Percentiles rank a stretch among this genome's conserved stretches.
These are phyloP conservation scores for Dioctria rufipes DNA, from an alignment of 2,888 invertebrate species.

Conservation along the genomic window DNA sequence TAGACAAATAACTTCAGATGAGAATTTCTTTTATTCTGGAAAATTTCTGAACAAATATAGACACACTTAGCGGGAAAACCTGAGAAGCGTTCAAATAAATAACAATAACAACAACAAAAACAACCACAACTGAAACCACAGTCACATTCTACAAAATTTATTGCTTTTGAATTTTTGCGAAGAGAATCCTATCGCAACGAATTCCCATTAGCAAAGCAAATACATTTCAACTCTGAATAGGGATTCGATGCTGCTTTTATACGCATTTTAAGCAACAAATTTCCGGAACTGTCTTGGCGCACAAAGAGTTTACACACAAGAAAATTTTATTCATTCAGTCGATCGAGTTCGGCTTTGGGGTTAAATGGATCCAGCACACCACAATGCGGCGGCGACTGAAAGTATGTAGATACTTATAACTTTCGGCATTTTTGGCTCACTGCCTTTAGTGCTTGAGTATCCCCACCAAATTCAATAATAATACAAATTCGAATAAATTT, in stretches of 20 bases:
- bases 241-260: slow-evolving; percentile 23
- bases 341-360: neutral
- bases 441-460: neutral
- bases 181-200: slow-evolving; percentile 27
- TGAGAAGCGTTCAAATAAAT: neutral
- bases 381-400: slow-evolving; percentile 2
- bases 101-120: neutral
- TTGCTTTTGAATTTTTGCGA: slow-evolving; percentile 30
- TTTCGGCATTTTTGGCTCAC: slow-evolving; percentile 39
- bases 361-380: neutral
- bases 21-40: neutral
- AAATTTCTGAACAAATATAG: neutral
- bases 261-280: slow-evolving; percentile 48
- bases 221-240: slow-evolving; percentile 34
- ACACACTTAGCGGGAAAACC: slow-evolving; percentile 3
- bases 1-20: slow-evolving; percentile 31
- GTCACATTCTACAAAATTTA: slow-evolving; percentile 37
- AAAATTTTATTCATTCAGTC: no score
- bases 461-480: no score
- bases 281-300: slow-evolving; percentile 23
- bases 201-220: slow-evolving; percentile 31
- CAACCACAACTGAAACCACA: slow-evolving; percentile 11
- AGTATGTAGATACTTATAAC: neutral
- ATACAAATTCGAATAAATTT: neutral
- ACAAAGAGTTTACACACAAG: neutral